Conservation (phyloP, 2,888 invertebrate genomes). For the Abrostola triplasia region DNA sequence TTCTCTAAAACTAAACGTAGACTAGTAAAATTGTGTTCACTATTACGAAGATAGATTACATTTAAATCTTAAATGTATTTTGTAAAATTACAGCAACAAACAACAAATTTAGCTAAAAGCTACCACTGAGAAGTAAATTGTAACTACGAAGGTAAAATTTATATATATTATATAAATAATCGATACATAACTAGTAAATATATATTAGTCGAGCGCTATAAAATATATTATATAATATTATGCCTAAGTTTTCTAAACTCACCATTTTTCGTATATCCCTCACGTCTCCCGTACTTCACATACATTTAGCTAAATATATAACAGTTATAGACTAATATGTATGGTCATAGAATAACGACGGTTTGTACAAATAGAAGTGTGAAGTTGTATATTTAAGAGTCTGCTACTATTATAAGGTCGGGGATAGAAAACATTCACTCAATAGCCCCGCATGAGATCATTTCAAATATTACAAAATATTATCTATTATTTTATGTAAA, state of each 20-base stretch:
- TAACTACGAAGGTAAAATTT: conserved; percentile 32
- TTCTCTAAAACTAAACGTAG: conserved; percentile 73
- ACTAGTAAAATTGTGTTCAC: conserved; percentile 83
- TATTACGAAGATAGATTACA: conserved; percentile 60
- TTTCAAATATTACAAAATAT: too few species aligned
- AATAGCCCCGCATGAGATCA: too few species aligned
- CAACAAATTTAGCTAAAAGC: conserved; percentile 68
- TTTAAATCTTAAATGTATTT: conserved; percentile 47
- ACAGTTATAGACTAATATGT: too few species aligned
- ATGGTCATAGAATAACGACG: too few species aligned
- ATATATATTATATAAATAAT: conserved; percentile 17
- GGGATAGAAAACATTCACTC: too few species aligned
- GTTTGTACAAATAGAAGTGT: too few species aligned
- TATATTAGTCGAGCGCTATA: conserved; percentile 6
- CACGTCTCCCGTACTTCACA: too few species aligned
- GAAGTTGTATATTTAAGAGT: too few species aligned
- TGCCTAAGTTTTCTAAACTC: background rate
- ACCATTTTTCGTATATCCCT: too few species aligned
- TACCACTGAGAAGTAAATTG: conserved; percentile 63
- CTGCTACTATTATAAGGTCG: too few species aligned
- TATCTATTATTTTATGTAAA: too few species aligned
- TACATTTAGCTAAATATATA: too few species aligned
- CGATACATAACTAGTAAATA: conserved; percentile 18
- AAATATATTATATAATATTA: conserved; percentile 11
- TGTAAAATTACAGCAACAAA: conserved; percentile 67